These are phyloP conservation scores for Heterodera carotae DNA, from an alignment of 1,140 invertebrate species.

Conservation along the genomic window DNA sequence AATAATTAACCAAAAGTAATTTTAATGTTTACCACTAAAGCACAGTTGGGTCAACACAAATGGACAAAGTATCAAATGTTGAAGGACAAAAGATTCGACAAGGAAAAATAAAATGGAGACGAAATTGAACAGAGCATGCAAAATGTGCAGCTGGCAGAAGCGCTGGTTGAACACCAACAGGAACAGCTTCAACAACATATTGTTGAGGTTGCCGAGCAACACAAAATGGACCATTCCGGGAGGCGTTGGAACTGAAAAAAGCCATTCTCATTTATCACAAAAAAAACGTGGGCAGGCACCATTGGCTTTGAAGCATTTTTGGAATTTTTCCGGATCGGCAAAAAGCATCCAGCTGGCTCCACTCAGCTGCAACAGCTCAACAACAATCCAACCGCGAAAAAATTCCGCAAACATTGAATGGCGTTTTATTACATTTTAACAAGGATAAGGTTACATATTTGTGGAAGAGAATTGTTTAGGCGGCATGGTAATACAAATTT, in stretches of 20 bases:
- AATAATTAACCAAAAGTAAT: background rate
- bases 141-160: background rate
- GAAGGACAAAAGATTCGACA: background rate
- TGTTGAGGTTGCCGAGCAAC: background rate
- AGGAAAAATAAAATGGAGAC: background rate
- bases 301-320: background rate
- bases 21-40: background rate
- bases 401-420: background rate
- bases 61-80: background rate
- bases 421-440: too few relatives aligned
- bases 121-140: background rate
- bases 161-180: background rate
- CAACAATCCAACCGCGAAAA: background rate
- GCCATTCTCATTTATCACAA: too few relatives aligned
- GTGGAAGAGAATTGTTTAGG: too few relatives aligned
- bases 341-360: background rate
- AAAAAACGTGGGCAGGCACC: too few relatives aligned
- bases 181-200: background rate
- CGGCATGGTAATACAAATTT: too few relatives aligned
- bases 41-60: background rate
- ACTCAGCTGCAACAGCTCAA: background rate
- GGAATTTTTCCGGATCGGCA: background rate
- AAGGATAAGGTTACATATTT: too few relatives aligned
- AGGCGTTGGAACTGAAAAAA: background rate
- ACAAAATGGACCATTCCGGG: background rate